These are phyloP conservation scores for Eurosta solidaginis DNA, from an alignment of 1,140 invertebrate genomes.

Conservation along the genomic window DNA sequence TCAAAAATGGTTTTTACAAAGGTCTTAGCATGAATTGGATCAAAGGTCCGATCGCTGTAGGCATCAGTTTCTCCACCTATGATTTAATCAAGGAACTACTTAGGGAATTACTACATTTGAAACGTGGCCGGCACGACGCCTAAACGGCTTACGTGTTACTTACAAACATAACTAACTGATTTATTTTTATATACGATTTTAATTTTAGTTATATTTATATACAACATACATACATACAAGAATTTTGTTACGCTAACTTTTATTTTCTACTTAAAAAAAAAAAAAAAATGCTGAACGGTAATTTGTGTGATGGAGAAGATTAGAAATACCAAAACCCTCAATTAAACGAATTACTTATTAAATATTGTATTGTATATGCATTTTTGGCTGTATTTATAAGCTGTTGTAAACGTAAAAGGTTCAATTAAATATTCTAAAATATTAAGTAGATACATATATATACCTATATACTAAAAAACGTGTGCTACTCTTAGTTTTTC, in stretches of 20 bases:
- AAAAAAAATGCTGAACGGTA: not conserved
- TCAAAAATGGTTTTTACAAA: slow-evolving; percentile 92
- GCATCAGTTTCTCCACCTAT: slow-evolving; percentile 96
- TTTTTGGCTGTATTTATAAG: not conserved
- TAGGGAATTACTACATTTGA: slow-evolving; percentile 50
- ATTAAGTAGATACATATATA: not conserved
- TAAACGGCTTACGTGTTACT: not conserved
- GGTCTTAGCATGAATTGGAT: slow-evolving; percentile 99
- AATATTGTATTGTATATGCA: too few species aligned
- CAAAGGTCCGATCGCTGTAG: slow-evolving; percentile 97
- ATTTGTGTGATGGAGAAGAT: not conserved
- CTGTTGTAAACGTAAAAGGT: not conserved
- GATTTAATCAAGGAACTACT: slow-evolving; percentile 77
- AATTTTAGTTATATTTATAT: slow-evolving; percentile 16
- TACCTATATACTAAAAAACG: not conserved
- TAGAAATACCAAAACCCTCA: too few species aligned
- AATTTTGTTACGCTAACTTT: slow-evolving; percentile 2
- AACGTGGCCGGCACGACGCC: slow-evolving; percentile 43
- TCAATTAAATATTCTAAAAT: not conserved
- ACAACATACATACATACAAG: not conserved
- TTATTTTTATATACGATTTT: slow-evolving; percentile 6
- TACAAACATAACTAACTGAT: not conserved
- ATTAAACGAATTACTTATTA: too few species aligned
- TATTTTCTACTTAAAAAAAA: slow-evolving; percentile 2
- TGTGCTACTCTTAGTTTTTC: not conserved